Conservation (phyloP, 2,113 vertebrate species). For the Psephotus haematonotus region DNA sequence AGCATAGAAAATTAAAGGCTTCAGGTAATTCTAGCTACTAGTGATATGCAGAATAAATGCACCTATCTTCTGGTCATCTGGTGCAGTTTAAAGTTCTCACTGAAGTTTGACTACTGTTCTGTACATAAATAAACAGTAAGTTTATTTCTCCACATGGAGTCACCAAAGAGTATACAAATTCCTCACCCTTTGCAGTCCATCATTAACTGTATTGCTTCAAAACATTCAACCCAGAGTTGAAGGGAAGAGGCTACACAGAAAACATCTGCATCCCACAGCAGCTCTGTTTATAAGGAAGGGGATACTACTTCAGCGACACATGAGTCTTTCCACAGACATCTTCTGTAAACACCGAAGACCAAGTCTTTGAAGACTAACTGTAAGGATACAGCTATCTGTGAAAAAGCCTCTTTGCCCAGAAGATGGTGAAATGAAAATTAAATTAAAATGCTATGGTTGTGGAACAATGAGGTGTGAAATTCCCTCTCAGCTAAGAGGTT, state of each 20-base stretch:
- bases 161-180: neutral
- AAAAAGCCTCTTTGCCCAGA: neutral
- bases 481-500: neutral
- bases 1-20: conserved; percentile 9
- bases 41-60: neutral
- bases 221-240: fast-evolving
- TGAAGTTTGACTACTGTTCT: neutral
- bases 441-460: neutral
- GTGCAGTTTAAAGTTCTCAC: neutral
- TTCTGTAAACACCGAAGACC: neutral
- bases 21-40: conserved; percentile 15
- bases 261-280: neutral
- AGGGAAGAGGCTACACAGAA: neutral
- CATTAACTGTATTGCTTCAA: neutral
- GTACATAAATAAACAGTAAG: neutral
- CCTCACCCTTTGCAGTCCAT: neutral
- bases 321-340: fast-evolving
- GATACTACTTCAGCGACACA: neutral
- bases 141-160: neutral
- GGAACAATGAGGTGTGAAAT: neutral
- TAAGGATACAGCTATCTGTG: neutral
- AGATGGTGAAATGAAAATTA: neutral
- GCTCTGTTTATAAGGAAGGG: neutral
- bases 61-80: neutral
- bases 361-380: neutral